These are phyloP conservation scores for Parasteatoda lunata DNA, from an alignment of 2,888 invertebrate genomes.

Conservation along the genomic window DNA sequence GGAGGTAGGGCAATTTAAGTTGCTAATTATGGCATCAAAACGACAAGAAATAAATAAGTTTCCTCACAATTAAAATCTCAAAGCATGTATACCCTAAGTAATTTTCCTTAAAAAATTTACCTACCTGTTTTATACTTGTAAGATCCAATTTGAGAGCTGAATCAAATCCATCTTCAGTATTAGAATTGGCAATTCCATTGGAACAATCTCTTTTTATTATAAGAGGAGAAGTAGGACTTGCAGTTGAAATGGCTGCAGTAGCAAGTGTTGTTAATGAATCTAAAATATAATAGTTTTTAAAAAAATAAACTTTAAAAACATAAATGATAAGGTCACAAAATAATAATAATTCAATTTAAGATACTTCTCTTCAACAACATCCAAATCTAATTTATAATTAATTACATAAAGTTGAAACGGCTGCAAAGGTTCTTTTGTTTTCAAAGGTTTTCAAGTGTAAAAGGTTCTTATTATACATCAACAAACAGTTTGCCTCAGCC, in stretches of 20 bases:
- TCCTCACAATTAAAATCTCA: not conserved
- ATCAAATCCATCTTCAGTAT: slow-evolving; percentile 7
- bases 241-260: slow-evolving; percentile 80
- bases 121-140: slow-evolving; percentile 43
- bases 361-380: too few species aligned
- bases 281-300: slow-evolving; percentile 19
- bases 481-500: too few species aligned
- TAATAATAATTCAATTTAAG: too few species aligned
- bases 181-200: not conserved
- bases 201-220: slow-evolving; percentile 65
- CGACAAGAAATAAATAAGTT: too few species aligned
- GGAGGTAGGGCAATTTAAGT: not conserved
- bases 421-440: too few species aligned
- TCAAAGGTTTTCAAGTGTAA: too few species aligned
- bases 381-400: too few species aligned
- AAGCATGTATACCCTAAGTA: too few species aligned
- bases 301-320: not conserved
- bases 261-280: slow-evolving; percentile 84
- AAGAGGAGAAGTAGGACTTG: slow-evolving; percentile 38
- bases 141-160: slow-evolving; percentile 34
- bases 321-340: too few species aligned
- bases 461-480: too few species aligned
- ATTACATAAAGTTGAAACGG: too few species aligned
- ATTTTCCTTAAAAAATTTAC: not conserved
- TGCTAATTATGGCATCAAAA: too few species aligned